A percentile compares a stretch with the other conserved stretches of the same genome.
These are phyloP conservation scores for Oligia latruncula DNA, from an alignment of 2,888 invertebrate species.

Conservation along the genomic window DNA sequence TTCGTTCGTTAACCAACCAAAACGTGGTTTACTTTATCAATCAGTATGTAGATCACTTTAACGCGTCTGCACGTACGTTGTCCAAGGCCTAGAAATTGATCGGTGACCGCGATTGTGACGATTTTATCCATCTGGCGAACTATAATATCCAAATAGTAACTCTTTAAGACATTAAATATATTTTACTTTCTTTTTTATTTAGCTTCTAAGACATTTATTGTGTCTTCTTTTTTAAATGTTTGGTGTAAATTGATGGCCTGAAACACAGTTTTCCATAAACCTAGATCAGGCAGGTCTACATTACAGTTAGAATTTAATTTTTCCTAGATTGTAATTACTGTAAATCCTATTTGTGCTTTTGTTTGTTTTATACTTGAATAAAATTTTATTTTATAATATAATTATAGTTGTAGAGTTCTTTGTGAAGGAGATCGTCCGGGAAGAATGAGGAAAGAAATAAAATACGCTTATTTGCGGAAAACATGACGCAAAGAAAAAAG, in stretches of 20 bases:
- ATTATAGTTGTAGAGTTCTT: not conserved
- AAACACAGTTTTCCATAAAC: too few relatives aligned
- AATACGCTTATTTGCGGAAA: not conserved
- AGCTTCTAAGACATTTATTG: too few relatives aligned
- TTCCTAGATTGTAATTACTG: too few relatives aligned
- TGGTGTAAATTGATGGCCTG: too few relatives aligned
- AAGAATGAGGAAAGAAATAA: not conserved
- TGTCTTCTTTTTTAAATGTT: too few relatives aligned
- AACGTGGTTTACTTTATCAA: slow-evolving; percentile 3
- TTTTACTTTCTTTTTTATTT: too few relatives aligned
- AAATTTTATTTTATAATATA: too few relatives aligned
- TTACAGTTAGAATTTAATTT: too few relatives aligned
- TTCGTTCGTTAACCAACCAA: not conserved
- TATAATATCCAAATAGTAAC: not conserved
- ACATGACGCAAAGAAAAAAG: not conserved
- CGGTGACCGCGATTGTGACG: slow-evolving; percentile 43
- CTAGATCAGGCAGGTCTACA: too few relatives aligned
- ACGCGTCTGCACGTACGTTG: slow-evolving; percentile 32
- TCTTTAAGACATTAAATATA: too few relatives aligned
- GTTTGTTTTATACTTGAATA: too few relatives aligned
- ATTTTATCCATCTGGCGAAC: not conserved
- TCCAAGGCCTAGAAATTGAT: slow-evolving; percentile 53
- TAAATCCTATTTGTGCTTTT: too few relatives aligned
- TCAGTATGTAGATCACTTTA: slow-evolving; percentile 45
- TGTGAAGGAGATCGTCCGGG: not conserved